A percentile compares a stretch with the other conserved stretches of the same genome.
phyloP scores from a whole-genome alignment of 2,113 vertebrate species.

The Chamaea fasciata region DNA sequence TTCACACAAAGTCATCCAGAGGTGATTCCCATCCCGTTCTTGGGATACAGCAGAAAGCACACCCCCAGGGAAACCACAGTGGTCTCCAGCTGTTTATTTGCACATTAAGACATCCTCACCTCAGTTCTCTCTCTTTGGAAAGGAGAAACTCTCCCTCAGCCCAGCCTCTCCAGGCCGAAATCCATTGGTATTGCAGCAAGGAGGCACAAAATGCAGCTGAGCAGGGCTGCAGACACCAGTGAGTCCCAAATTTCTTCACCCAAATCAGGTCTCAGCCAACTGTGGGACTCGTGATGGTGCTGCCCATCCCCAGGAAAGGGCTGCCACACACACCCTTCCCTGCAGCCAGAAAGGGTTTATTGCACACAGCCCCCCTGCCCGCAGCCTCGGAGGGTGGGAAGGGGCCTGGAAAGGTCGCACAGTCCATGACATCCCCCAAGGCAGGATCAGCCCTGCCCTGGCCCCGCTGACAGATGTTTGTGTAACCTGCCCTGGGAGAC shows the following conservation, averaged over 20 bases:
- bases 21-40: background rate
- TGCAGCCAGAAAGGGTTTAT: background rate
- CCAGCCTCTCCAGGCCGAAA: background rate
- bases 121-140: background rate
- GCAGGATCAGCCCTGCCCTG: constrained; percentile 16
- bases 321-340: too few species aligned
- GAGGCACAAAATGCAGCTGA: background rate
- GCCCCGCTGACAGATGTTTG: constrained; percentile 35
- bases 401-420: background rate
- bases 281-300: rapidly evolving
- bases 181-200: background rate
- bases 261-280: background rate
- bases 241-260: background rate
- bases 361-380: background rate
- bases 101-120: background rate
- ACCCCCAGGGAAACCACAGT: background rate
- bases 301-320: background rate
- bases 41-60: background rate
- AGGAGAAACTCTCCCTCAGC: background rate
- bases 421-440: background rate
- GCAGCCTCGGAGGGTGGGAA: background rate
- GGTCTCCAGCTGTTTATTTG: background rate
- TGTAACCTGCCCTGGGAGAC: constrained; percentile 48
- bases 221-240: background rate
- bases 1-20: background rate